These are phyloP conservation scores for Chlorops oryzae DNA, from an alignment of 1,140 invertebrate species.

Conservation along the genomic window DNA sequence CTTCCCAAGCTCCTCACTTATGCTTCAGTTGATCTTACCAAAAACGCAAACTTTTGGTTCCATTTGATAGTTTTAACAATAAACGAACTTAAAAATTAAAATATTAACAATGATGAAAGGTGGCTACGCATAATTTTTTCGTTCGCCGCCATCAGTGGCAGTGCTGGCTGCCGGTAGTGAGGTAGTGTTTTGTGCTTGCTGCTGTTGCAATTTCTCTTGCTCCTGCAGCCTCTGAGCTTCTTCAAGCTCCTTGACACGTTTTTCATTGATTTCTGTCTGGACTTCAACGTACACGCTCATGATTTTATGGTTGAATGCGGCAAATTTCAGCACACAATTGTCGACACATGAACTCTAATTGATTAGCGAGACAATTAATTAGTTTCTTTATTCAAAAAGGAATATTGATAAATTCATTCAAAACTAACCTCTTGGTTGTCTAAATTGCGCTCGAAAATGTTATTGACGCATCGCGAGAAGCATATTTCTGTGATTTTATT, in stretches of 20 bases:
- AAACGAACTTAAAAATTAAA: not conserved
- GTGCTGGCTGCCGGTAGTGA: too few relatives aligned
- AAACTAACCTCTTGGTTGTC: constrained; percentile 60
- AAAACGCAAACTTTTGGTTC: too few relatives aligned
- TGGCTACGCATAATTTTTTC: too few relatives aligned
- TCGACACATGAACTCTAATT: constrained; percentile 70
- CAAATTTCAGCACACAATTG: constrained; percentile 81
- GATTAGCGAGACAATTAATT: too few relatives aligned
- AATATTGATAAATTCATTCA: not conserved
- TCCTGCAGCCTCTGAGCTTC: constrained; percentile 23
- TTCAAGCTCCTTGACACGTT: constrained; percentile 36
- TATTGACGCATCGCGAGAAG: constrained; percentile 75
- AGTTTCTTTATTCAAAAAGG: too few relatives aligned
- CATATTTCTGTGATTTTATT: constrained; percentile 82
- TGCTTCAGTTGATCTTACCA: too few relatives aligned
- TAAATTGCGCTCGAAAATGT: constrained; percentile 73
- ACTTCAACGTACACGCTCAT: constrained; percentile 46
- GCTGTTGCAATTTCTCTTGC: constrained; percentile 25
- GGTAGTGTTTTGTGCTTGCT: constrained; percentile 19
- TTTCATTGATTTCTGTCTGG: constrained; percentile 29
- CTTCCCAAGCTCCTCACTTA: too few relatives aligned
- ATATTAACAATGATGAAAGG: not conserved
- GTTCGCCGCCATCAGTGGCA: constrained; percentile 1
- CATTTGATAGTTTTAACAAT: not conserved
- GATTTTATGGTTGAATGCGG: constrained; percentile 79